phyloP scores from a whole-genome alignment of 2,797 vertebrate genomes.

The Ctenopoma kingsleyae region DNA sequence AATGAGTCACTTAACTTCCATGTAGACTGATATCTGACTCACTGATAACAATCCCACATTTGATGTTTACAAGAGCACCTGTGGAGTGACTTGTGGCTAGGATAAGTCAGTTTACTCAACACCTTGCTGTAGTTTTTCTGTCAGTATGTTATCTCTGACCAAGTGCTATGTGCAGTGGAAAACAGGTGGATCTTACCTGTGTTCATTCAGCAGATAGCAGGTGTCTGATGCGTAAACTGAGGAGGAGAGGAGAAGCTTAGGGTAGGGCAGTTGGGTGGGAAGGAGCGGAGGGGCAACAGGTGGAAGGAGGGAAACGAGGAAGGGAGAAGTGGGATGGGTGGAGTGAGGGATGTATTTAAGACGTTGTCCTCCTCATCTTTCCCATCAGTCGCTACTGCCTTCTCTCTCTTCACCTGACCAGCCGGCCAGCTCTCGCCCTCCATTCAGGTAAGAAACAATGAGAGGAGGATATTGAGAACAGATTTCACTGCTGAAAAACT shows the following conservation, averaged over 20 bases:
- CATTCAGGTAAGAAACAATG: constrained; percentile 77
- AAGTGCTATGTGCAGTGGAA: background rate
- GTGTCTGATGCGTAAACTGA: constrained; percentile 73
- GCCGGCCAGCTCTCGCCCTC: constrained; percentile 52
- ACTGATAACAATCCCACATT: constrained; percentile 6
- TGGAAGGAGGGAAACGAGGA: constrained; percentile 56
- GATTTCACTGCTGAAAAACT: constrained; percentile 4
- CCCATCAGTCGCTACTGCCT: constrained; percentile 57
- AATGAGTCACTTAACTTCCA: background rate
- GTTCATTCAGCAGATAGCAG: constrained; percentile 44
- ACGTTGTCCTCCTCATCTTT: constrained; percentile 47
- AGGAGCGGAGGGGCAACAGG: constrained; percentile 51
- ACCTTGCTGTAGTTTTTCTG: constrained; percentile 23
- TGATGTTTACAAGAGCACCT: background rate
- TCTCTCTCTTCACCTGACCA: constrained; percentile 51
- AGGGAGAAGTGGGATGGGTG: constrained; percentile 64
- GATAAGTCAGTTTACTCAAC: constrained; percentile 36
- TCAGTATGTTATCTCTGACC: constrained; percentile 26
- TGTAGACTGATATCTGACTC: constrained; percentile 9
- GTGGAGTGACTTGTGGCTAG: constrained; percentile 15
- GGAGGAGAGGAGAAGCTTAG: constrained; percentile 30
- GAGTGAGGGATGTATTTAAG: constrained; percentile 85
- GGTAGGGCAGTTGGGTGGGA: constrained; percentile 2
- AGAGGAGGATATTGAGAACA: background rate
- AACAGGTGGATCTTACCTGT: constrained; percentile 23